A percentile compares a stretch with the other conserved stretches of the same genome.
Conservation (phyloP, 1,140 invertebrate species). For the Coptotermes formosanus region DNA sequence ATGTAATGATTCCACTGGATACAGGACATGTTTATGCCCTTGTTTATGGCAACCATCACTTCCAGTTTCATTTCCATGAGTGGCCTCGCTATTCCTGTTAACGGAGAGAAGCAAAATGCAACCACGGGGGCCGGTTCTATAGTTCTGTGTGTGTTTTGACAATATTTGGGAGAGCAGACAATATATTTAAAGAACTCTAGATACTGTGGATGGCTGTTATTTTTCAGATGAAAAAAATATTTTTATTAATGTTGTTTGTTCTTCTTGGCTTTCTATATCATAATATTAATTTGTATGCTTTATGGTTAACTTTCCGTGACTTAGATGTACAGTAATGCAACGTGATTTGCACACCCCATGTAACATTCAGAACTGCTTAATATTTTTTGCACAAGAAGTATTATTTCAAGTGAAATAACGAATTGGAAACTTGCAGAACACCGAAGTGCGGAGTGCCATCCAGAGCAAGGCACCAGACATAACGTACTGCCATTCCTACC, state of each 20-base stretch:
- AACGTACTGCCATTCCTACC: too few species aligned
- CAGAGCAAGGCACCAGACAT: too few species aligned
- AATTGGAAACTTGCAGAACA: too few species aligned
- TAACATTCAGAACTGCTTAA: neutral
- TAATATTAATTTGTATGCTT: neutral
- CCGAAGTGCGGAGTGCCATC: too few species aligned
- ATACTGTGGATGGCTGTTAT: conserved; percentile 31
- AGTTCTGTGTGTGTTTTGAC: conserved; percentile 30
- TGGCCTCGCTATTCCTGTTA: neutral
- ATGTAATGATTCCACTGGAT: neutral
- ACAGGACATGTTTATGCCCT: neutral
- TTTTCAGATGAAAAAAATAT: conserved; percentile 33
- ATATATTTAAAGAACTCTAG: conserved; percentile 32
- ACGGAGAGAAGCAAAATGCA: neutral
- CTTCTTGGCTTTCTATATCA: neutral
- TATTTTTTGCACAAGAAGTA: too few species aligned
- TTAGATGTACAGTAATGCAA: neutral
- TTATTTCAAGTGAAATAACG: too few species aligned
- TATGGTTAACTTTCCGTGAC: neutral
- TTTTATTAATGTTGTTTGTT: conserved; percentile 33
- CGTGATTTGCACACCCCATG: neutral
- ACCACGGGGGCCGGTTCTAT: neutral
- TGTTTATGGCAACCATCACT: neutral
- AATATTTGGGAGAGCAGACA: conserved; percentile 33
- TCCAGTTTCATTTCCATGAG: neutral